Base-by-base conservation (phyloP, 1,140 invertebrate genomes). In the Orussus abietinus region DNA sequence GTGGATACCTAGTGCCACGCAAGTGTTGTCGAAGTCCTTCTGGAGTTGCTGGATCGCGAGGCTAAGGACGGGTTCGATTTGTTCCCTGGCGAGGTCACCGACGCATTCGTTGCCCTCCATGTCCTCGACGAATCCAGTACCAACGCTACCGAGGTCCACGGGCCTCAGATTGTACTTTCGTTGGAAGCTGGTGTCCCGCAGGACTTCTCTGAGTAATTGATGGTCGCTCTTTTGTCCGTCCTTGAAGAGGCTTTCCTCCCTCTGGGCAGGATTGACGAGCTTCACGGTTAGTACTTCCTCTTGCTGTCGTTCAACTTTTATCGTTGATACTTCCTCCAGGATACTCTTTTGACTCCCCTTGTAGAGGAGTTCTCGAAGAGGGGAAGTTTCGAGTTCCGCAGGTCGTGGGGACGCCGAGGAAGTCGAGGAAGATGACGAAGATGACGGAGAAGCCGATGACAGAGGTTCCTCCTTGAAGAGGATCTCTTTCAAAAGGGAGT, bases 21-120 rank as follows among this genome's bases (percentile, higher is more conserved):
- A 92, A 2, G 88, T 90, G 55, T 83, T 85, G 51, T 88, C 83
- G 20, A 92, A 87, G 62, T 92, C 89, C 53, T 85, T 83, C 45
- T 87, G 84, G 40, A 89, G 81, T 59, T 92, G 86, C 54, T 92
- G 88, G 50, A 92, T 86, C 4, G 88, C 89, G 59, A 92, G 73
- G 38, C 83, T 88, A 13, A 92, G 77, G 10, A 92, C 85, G 5
- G 88, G 86, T 61, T 90, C 89, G 46, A 92, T 86, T 53, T 84
- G 81, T 51, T 85, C 83, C 18, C 80, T 75, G n/a, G 77, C 78
- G 26, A 84, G 69, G 20, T 81, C 76, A 2, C 79, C 80, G 29
- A 81, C 76, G 42, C 74, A 70, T 41, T 70, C 64, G 21, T 66
- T 45, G 17, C 66, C 51, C 13, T 57, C 53, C 72, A 73, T 69